A percentile compares a stretch with the other conserved stretches of the same genome.
phyloP scores from a whole-genome alignment of 2,888 invertebrate genomes.

The Eulithis prunata region DNA sequence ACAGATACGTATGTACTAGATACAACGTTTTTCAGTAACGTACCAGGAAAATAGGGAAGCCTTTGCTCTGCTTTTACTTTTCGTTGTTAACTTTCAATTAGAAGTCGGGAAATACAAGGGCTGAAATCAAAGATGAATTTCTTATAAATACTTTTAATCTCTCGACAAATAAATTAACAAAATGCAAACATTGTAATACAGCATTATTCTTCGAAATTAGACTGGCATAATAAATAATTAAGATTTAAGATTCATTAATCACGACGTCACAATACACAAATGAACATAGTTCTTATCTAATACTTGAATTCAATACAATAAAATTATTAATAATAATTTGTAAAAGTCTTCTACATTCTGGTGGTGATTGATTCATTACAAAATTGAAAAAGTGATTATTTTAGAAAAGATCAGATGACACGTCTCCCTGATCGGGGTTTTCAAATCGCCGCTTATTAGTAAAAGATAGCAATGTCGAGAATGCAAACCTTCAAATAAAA shows the following conservation, averaged over 20 bases:
- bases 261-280: slow-evolving; percentile 66
- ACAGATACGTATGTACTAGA: too few relatives aligned
- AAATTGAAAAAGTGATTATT: slow-evolving; percentile 46
- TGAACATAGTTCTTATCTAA: slow-evolving; percentile 57
- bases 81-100: too few relatives aligned
- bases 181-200: slow-evolving; percentile 69
- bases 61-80: too few relatives aligned
- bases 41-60: too few relatives aligned
- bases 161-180: slow-evolving; percentile 82
- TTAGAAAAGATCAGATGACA: slow-evolving; percentile 44
- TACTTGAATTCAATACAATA: slow-evolving; percentile 62
- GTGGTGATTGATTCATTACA: slow-evolving; percentile 37
- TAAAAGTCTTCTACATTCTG: slow-evolving; percentile 54
- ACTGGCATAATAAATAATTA: slow-evolving; percentile 74
- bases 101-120: too few relatives aligned
- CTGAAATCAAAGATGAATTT: slow-evolving; percentile 43
- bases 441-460: slow-evolving; percentile 57
- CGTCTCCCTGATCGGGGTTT: slow-evolving; percentile 65
- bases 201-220: slow-evolving; percentile 64
- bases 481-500: slow-evolving; percentile 57
- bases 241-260: slow-evolving; percentile 52
- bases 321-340: slow-evolving; percentile 59
- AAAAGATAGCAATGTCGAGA: slow-evolving; percentile 57
- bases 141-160: slow-evolving; percentile 81
- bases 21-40: too few relatives aligned